Conservation (phyloP, 2,888 invertebrate genomes). For the Itoplectis maculator region DNA sequence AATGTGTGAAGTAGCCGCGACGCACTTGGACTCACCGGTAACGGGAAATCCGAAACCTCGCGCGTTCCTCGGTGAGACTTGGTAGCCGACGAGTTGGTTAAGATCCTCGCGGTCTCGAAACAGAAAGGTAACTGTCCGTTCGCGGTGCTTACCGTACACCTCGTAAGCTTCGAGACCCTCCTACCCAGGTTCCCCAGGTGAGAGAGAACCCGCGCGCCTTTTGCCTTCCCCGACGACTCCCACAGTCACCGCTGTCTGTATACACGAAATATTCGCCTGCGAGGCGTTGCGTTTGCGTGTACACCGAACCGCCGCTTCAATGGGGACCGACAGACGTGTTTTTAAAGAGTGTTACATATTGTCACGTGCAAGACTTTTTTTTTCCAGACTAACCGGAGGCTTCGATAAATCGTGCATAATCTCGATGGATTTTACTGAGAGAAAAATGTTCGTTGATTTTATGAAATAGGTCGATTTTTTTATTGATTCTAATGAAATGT, state of each 20-base stretch:
- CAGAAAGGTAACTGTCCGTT: slow-evolving; percentile 83
- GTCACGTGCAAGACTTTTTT: neutral
- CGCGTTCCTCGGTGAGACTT: slow-evolving; percentile 51
- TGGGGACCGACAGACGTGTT: neutral
- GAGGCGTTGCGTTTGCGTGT: neutral
- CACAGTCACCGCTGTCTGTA: slow-evolving; percentile 27
- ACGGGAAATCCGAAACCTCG: slow-evolving; percentile 65
- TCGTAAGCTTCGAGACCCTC: slow-evolving; percentile 75
- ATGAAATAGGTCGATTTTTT: too few species aligned
- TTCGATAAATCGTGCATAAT: slow-evolving; percentile 2
- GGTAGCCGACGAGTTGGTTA: slow-evolving; percentile 69
- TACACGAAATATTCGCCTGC: neutral
- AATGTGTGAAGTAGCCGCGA: slow-evolving; percentile 2
- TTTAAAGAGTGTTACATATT: neutral
- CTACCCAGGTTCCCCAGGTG: slow-evolving; percentile 74
- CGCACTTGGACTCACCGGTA: slow-evolving; percentile 66
- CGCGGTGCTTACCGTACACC: slow-evolving; percentile 74
- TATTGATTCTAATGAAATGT: too few species aligned
- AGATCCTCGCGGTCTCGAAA: slow-evolving; percentile 82
- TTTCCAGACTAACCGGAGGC: neutral
- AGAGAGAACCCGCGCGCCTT: slow-evolving; percentile 69
- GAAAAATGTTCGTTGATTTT: too few species aligned
- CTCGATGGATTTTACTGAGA: too few species aligned
- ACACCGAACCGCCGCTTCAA: neutral
- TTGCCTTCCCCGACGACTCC: slow-evolving; percentile 67